Evolutionary conservation across 2,888 invertebrate species (phyloP).

Genomic region (Acanthopleura granulata): DNA sequence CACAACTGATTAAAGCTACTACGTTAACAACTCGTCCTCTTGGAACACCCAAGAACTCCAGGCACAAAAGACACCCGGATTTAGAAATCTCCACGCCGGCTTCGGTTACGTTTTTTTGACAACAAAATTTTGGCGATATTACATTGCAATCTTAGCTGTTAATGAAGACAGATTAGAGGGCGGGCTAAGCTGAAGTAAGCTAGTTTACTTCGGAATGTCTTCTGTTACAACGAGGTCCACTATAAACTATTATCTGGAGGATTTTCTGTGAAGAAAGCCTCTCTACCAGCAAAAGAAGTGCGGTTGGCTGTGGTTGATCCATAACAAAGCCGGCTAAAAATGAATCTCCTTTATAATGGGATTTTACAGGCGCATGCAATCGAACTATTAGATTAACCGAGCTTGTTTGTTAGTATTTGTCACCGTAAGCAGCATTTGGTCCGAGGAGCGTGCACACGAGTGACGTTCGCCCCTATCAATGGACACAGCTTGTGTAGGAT

Average conservation of each 20-base stretch:
- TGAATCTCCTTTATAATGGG: neutral
- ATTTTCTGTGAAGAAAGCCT: too few relatives aligned
- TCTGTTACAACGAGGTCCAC: too few relatives aligned
- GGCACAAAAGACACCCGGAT: neutral
- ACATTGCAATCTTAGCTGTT: neutral
- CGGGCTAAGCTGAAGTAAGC: too few relatives aligned
- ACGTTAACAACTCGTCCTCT: neutral
- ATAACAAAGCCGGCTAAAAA: neutral
- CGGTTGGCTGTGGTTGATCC: neutral
- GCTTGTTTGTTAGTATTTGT: neutral
- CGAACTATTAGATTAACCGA: neutral
- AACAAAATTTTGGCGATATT: neutral
- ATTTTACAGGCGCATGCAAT: constrained; percentile 12
- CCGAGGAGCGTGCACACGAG: neutral
- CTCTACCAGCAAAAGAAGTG: too few relatives aligned
- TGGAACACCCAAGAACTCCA: constrained; percentile 6
- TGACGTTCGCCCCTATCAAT: neutral
- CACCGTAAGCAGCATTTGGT: neutral
- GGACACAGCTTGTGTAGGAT: neutral
- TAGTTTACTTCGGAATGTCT: too few relatives aligned
- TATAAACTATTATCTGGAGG: too few relatives aligned
- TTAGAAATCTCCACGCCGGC: neutral
- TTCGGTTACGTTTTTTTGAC: neutral
- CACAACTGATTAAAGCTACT: neutral
- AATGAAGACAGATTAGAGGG: too few relatives aligned